phyloP scores from a whole-genome alignment of 2,888 invertebrate species.

The Eurytoma adleriae region DNA sequence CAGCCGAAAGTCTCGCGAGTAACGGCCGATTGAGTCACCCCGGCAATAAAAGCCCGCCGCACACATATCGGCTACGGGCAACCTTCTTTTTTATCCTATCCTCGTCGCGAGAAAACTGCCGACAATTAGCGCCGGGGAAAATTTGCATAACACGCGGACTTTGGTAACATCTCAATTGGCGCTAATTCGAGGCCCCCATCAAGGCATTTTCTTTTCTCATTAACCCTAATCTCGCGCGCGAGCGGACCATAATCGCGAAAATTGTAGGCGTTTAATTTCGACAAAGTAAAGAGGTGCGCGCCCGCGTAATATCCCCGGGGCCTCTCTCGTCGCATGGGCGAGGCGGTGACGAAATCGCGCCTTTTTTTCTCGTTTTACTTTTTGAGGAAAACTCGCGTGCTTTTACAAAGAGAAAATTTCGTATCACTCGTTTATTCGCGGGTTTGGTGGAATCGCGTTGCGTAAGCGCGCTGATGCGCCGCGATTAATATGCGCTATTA shows the following conservation, averaged over 20 bases:
- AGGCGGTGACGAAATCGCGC: no score
- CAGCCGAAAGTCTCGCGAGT: not conserved
- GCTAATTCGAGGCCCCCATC: constrained; percentile 29
- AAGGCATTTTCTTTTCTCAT: constrained; percentile 28
- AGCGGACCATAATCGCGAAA: constrained; percentile 17
- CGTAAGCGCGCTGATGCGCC: not conserved
- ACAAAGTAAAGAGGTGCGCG: constrained; percentile 6
- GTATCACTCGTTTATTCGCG: no score
- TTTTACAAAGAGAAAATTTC: no score
- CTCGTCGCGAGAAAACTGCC: not conserved
- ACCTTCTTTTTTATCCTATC: not conserved
- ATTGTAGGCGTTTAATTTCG: constrained; percentile 25
- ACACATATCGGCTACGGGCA: not conserved
- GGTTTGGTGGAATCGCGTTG: not conserved
- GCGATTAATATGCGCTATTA: not conserved
- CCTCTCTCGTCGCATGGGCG: no score
- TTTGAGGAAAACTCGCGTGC: no score
- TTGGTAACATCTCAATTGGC: constrained; percentile 39
- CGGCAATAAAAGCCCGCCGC: not conserved
- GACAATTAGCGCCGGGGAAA: not conserved
- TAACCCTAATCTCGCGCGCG: constrained; percentile 33
- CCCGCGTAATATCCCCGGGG: no score
- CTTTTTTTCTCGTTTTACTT: no score
- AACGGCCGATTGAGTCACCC: not conserved
- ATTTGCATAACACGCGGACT: constrained; percentile 42